A percentile compares a stretch with the other conserved stretches of the same genome.
These are phyloP conservation scores for Pristionchus exspectatus DNA, from an alignment of 2,888 invertebrate genomes.

Conservation along the genomic window DNA sequence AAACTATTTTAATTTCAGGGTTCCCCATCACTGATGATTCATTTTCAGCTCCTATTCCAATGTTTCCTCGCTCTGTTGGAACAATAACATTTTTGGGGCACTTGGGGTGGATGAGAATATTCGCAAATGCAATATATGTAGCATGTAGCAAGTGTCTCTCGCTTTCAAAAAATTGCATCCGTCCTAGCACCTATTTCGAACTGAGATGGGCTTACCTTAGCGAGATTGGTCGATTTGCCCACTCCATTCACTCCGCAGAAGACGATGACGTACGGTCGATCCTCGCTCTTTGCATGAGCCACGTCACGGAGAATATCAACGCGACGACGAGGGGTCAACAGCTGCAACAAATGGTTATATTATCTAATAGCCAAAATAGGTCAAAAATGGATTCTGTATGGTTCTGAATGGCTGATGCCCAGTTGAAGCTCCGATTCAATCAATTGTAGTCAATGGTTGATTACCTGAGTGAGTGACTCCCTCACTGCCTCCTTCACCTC, in stretches of 20 bases:
- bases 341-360: constrained; percentile 80
- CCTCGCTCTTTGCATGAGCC: constrained; percentile 88
- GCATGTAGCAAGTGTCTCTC: too few relatives aligned
- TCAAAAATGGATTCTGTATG: too few relatives aligned
- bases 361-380: too few relatives aligned
- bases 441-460: too few relatives aligned
- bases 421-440: too few relatives aligned
- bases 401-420: too few relatives aligned
- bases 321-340: constrained; percentile 93
- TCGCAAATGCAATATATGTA: too few relatives aligned
- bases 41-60: background rate
- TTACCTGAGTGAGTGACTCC: constrained; percentile 88
- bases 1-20: background rate
- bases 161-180: too few relatives aligned
- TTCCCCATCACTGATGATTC: background rate
- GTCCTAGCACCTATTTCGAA: too few relatives aligned
- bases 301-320: constrained; percentile 97
- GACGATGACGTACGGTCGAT: constrained; percentile 93
- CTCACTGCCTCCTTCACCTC: constrained; percentile 91
- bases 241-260: constrained; percentile 99
- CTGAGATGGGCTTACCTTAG: constrained; percentile 84
- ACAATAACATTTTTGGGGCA: background rate
- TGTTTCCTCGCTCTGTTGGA: background rate
- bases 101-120: too few relatives aligned
- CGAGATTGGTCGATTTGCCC: constrained; percentile 98